Evolutionary conservation across 2,797 vertebrate genomes (phyloP).

Genomic region (Valencia hispanica): DNA sequence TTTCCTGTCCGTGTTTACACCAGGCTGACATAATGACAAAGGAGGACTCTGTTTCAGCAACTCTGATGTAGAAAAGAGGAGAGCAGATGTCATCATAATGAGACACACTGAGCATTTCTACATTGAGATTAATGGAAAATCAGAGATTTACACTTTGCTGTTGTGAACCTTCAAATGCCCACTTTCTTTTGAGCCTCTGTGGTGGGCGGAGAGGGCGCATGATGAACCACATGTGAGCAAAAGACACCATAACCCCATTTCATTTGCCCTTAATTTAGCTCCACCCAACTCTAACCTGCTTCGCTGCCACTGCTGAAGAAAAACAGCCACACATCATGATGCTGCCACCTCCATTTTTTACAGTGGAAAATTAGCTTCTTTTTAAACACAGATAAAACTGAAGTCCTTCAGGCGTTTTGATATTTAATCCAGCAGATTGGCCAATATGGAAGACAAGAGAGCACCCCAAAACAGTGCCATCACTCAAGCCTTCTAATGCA

Average conservation of each 20-base stretch:
- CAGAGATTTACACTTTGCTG: background rate
- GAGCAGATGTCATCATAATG: background rate
- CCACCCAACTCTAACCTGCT: too few species aligned
- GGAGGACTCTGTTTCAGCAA: background rate
- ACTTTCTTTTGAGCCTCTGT: background rate
- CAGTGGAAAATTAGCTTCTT: too few species aligned
- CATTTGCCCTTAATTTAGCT: background rate
- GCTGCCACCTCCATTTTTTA: background rate
- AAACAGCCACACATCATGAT: background rate
- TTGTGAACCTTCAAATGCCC: background rate
- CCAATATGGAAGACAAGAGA: too few species aligned
- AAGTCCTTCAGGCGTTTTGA: too few species aligned
- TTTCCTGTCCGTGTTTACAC: slow-evolving; percentile 20
- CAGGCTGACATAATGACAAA: background rate
- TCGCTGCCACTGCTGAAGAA: too few species aligned
- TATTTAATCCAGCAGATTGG: too few species aligned
- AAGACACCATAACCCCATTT: background rate
- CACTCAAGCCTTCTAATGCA: too few species aligned
- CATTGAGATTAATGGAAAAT: background rate
- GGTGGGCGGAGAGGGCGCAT: background rate
- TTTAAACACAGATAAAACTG: too few species aligned
- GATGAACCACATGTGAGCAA: background rate
- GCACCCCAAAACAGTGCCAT: too few species aligned
- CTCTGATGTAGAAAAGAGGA: background rate
- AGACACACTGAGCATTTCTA: background rate